A percentile compares a stretch with the other conserved stretches of the same genome.
phyloP scores from a whole-genome alignment of 2,113 vertebrate genomes.

The Phyllostomus hastatus region DNA sequence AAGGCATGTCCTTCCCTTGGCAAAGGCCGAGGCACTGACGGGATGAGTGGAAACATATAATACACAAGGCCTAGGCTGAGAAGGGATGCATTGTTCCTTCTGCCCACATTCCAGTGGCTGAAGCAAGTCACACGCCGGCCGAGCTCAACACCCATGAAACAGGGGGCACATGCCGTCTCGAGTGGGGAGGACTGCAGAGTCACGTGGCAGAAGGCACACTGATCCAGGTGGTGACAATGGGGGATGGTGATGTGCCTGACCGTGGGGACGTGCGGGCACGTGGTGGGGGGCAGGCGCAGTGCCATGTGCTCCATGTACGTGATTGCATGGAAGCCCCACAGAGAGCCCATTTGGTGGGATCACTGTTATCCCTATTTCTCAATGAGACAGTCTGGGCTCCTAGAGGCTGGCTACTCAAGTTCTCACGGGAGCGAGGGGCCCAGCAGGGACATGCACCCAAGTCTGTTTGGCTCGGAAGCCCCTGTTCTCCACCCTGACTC shows the following conservation, averaged over 20 bases:
- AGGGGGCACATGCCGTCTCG: not conserved
- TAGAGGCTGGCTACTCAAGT: not conserved
- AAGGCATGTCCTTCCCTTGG: not conserved
- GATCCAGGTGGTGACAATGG: not conserved
- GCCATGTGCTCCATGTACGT: accelerated
- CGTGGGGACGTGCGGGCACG: accelerated
- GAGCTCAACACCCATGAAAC: not conserved
- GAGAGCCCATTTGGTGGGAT: not conserved
- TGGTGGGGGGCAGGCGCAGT: not conserved
- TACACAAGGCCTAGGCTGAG: not conserved
- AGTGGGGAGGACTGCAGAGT: not conserved
- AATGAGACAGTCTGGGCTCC: not conserved
- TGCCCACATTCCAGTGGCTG: not conserved
- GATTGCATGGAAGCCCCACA: not conserved
- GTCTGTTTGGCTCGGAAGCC: not conserved
- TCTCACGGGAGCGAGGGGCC: not conserved
- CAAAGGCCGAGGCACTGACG: not conserved
- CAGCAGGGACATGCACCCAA: not conserved
- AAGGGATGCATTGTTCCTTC: not conserved
- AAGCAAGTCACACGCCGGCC: not conserved
- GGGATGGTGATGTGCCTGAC: not conserved
- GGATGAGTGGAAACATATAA: not conserved
- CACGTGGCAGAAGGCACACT: not conserved
- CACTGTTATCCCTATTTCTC: not conserved
- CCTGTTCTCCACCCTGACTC: not conserved